A percentile compares a stretch with the other conserved stretches of the same genome.
These are phyloP conservation scores for Chouioia cunea DNA, from an alignment of 2,888 invertebrate species.

Conservation along the genomic window DNA sequence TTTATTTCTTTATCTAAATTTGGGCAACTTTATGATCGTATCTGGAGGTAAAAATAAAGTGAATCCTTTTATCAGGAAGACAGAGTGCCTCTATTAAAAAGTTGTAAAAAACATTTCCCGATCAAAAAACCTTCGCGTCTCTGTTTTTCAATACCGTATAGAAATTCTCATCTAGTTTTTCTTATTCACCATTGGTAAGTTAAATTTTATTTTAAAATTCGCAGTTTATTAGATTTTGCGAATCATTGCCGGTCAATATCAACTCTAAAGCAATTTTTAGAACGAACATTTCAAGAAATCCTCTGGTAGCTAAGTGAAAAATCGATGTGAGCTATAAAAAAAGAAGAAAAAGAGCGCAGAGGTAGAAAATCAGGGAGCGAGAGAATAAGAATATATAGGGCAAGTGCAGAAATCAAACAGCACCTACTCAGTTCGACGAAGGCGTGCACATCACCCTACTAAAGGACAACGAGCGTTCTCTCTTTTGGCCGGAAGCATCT, in stretches of 20 bases:
- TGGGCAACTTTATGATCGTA: constrained; percentile 6
- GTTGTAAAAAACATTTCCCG: constrained; percentile 28
- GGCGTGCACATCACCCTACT: constrained; percentile 7
- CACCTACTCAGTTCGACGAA: constrained; percentile 2
- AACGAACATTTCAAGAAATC: too few relatives aligned
- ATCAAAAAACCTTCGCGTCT: constrained; percentile 32
- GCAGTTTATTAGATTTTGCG: too few relatives aligned
- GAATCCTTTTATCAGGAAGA: constrained; percentile 7
- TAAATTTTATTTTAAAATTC: too few relatives aligned
- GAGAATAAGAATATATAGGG: constrained; percentile 10
- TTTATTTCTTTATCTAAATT: constrained; percentile 10
- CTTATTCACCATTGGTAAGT: too few relatives aligned
- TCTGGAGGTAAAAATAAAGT: background rate
- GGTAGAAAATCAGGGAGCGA: background rate
- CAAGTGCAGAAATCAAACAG: constrained; percentile 18
- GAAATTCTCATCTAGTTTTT: background rate
- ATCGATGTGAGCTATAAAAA: too few relatives aligned
- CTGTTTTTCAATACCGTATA: constrained; percentile 28
- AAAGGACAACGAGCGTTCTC: constrained; percentile 43
- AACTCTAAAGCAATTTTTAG: too few relatives aligned
- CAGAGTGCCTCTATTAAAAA: constrained; percentile 16
- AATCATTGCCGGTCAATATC: too few relatives aligned
- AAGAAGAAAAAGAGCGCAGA: too few relatives aligned
- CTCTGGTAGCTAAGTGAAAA: too few relatives aligned
- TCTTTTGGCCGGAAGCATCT: constrained; percentile 51